Evolutionary conservation across 2,888 invertebrate species (phyloP), one percentile per base, ranked within the genome.

Genomic region (Andrena flavipes): DNA sequence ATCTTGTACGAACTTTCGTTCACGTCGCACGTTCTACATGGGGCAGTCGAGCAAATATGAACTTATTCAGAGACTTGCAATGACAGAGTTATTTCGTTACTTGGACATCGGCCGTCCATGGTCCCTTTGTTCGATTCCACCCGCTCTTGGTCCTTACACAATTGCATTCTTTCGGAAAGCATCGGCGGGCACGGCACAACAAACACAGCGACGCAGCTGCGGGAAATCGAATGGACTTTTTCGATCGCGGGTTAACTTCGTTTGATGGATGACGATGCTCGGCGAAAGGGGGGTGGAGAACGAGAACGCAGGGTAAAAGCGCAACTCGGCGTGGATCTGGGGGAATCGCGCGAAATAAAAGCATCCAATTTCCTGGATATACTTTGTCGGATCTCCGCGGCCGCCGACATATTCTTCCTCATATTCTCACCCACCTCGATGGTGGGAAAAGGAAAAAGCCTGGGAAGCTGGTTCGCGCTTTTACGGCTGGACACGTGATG

Each of bases 351-450:
- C 71, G 80, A 86, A 86, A 87, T 84, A 88, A 88, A 88, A 88
- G 86, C 83, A 79, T 84, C 83, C 88, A 87, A 87, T 89, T 88
- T 89, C 84, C 85, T 76, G 80, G 75, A 67, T 63, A 84, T 88
- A 82, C 76, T 80, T 76, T 62, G 80, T 71, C 78, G 82, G 77
- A 81, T 85, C 78, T 82, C 65, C 56, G 56, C 65, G 69, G 70
- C 78, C 73, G 63, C 60, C 49, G 69, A 42, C 33, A 35, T 35
- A 10, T 42, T 59, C 67, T 29, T 63, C n/a, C 70, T 49, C 60
- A 10, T n/a, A 26, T 68, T 26, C 35, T 3, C 59, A 60, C 49
- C 23, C 33, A 30, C 68, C 20, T 49, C 10, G 51, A 49, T 59
- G 59, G 56, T 10, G 67, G 35, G 49, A 73, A 69, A 56, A 48